phyloP scores from a whole-genome alignment of 2,888 invertebrate species.

The Ypsolopha sequella region DNA sequence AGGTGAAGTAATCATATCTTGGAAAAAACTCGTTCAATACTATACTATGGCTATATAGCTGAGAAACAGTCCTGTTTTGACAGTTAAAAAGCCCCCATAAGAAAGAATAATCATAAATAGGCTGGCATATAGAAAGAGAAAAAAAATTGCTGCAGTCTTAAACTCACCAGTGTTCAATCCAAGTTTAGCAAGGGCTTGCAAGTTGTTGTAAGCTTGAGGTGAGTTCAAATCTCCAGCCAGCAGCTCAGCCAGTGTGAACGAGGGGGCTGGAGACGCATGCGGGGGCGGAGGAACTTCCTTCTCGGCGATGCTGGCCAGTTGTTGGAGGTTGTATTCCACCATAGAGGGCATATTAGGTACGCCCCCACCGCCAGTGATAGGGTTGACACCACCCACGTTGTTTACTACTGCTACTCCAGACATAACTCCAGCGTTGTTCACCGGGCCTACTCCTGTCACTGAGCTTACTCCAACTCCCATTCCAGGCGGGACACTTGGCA shows the following conservation, averaged over 20 bases:
- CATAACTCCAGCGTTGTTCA: slow-evolving; percentile 35
- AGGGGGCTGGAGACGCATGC: slow-evolving; percentile 71
- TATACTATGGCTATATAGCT: no score
- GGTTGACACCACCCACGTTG: slow-evolving; percentile 36
- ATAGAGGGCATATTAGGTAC: slow-evolving; percentile 73
- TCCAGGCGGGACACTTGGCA: slow-evolving; percentile 24
- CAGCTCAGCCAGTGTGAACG: slow-evolving; percentile 83
- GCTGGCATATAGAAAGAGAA: background rate
- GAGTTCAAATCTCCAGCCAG: slow-evolving; percentile 78
- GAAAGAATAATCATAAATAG: no score
- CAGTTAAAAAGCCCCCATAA: no score
- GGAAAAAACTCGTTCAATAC: no score
- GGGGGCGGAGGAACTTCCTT: slow-evolving; percentile 70
- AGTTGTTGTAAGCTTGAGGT: slow-evolving; percentile 86
- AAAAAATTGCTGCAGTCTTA: background rate
- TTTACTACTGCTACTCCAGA: slow-evolving; percentile 44
- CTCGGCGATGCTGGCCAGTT: slow-evolving; percentile 85
- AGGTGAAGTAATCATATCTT: no score
- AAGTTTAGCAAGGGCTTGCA: slow-evolving; percentile 90
- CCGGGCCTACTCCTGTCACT: slow-evolving; percentile 36
- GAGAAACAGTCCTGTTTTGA: no score
- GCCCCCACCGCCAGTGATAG: slow-evolving; percentile 35
- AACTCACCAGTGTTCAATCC: slow-evolving; percentile 77
- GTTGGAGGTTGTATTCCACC: slow-evolving; percentile 89
- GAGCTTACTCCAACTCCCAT: slow-evolving; percentile 33